Base-by-base conservation (phyloP, 2,888 invertebrate species). In the Amorpha juglandis region DNA sequence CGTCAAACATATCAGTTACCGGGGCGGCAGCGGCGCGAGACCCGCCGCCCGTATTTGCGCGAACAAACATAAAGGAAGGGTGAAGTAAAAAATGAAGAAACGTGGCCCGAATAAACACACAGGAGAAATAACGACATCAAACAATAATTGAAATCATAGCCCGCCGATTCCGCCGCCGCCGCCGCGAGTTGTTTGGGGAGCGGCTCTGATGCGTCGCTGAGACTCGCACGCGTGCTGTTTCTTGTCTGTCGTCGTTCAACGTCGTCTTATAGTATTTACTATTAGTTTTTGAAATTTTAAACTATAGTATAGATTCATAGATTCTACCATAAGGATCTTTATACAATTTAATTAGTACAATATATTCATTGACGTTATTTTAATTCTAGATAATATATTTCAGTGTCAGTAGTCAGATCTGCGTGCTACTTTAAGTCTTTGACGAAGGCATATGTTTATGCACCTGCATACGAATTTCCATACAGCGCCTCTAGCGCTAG, bases 111-210 rank as follows among this genome's bases (percentile, higher is more conserved):
- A 90, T 89, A 90, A 91, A 91, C 89, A 92, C 81, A 88, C 81
- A 88, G 87, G 84, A 88, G 84, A 88, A 92, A 91, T 89, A 91
- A 92, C 89, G 89, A 90, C 87, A 88, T 91, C 89, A 90, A 92
- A 92, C 83, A 90, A 90, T 91, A 92, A 92, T 92, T 91, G 92
- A 92, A 92, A 92, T 91, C 90, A 90, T 90, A 87, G 88, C 85
- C 82, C 75, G 82, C 74, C 77, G 78, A 74, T 78, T 47, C n/a
- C 27, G 52, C 35, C 16, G 55, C 74, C 77, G 78, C 74, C 78
- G 71, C 70, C 35, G 63, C 67, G 67, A 45, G 12, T 70, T 67
- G 67, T 69, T 70, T 67, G 75, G 76, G 82, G 81, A 78, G 80
- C 76, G 79, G 73, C 73, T 71, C 72, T 84, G 74, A 81, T 80